Base-by-base conservation (phyloP, 2,797 vertebrate genomes). In the Cuniculus paca region DNA sequence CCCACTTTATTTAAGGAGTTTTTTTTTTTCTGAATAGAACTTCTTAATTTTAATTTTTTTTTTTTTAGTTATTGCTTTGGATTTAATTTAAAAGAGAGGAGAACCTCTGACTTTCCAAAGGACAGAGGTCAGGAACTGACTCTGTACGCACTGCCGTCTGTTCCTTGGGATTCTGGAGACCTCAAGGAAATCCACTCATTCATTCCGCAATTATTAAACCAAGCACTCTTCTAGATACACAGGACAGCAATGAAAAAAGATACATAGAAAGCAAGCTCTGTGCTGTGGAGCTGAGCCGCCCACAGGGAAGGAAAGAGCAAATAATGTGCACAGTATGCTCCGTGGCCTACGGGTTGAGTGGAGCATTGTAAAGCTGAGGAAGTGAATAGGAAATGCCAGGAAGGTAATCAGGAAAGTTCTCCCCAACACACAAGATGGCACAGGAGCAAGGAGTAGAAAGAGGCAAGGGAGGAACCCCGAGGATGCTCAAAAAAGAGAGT, bases 301-400 rank as follows among this genome's bases (percentile, higher is more conserved):
- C 36, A 8, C 9, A 28, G 52, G 52, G 52, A 45, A 20, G 24
- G 52, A 65, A 72, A 24, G 34, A 61, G 61, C 22, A 6, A 72
- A 11, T 39, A 26, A 34, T 0, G 1, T 31, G 12, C 4, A 11
- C 0, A 8, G 60, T 48, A 16, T 7, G 63, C 56, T 39, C 31
- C 31, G 48, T 13, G 31, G 5, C 45, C 74, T 9, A 22, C 39
- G 13, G 36, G 10, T n/a, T 91, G 34, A 36, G 11, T 42, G 4
- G 56, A 45, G 24, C 34, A 14, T 6, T 17, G 10, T 1, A 16
- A 36, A 24, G 28, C 20, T 6, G 1, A 11, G 45, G 50, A 26
- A 14, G 8, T 56, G n/a, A 50, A 34, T 4, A 13, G 5, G 36
- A 74, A 78, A 31, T 70, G 58, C 50, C n/a, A 48, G 68, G 61